These are phyloP conservation scores for Coreius guichenoti DNA, from an alignment of 2,797 vertebrate species.

Conservation along the genomic window DNA sequence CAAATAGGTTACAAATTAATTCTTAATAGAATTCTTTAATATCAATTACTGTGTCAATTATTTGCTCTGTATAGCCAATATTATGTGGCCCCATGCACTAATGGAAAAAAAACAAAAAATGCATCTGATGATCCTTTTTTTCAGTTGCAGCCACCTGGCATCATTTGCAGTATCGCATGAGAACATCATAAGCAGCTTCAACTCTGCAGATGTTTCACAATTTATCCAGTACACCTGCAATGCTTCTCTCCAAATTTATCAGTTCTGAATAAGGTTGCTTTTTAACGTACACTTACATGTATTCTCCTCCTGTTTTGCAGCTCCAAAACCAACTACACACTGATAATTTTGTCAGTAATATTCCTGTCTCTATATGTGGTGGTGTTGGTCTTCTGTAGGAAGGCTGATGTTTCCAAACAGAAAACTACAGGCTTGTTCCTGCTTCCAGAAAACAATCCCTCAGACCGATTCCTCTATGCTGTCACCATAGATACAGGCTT, in stretches of 20 bases:
- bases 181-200: conserved; percentile 66
- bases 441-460: conserved; percentile 73
- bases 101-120: background rate
- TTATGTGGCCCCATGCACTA: background rate
- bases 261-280: background rate
- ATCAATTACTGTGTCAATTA: background rate
- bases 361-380: conserved; percentile 69
- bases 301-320: conserved; percentile 66
- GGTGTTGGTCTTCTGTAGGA: conserved; percentile 64
- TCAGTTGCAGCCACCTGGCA: conserved; percentile 77
- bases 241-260: background rate
- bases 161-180: conserved; percentile 71
- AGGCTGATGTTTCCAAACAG: conserved; percentile 61
- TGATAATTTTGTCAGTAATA: conserved; percentile 67
- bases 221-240: conserved; percentile 72
- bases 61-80: background rate
- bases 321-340: conserved; percentile 66
- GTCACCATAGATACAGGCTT: conserved; percentile 82
- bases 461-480: conserved; percentile 74
- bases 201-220: conserved; percentile 64
- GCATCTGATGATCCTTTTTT: conserved; percentile 23
- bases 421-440: conserved; percentile 68
- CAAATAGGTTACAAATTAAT: background rate
- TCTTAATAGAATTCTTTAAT: background rate
- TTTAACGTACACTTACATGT: background rate